A percentile compares a stretch with the other conserved stretches of the same genome.
phyloP scores from a whole-genome alignment of 2,888 invertebrate genomes.

The Pollenia labialis region DNA sequence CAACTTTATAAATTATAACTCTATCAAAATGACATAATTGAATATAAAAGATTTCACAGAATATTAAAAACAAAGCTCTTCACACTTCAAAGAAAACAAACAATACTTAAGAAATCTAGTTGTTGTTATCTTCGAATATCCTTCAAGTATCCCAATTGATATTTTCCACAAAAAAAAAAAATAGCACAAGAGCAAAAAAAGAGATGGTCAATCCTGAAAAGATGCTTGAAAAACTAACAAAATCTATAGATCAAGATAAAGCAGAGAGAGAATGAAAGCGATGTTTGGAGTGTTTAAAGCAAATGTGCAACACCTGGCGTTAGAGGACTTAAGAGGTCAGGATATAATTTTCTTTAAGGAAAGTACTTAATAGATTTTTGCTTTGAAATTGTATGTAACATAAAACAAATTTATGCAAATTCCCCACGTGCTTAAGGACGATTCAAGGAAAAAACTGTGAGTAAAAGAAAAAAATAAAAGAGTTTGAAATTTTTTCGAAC shows the following conservation, averaged over 20 bases:
- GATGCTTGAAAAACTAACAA: constrained; percentile 32
- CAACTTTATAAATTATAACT: constrained; percentile 49
- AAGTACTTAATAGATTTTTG: not conserved
- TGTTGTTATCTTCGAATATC: not conserved
- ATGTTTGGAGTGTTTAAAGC: not conserved
- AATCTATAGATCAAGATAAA: constrained; percentile 23
- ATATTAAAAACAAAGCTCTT: not conserved
- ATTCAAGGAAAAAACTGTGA: not conserved
- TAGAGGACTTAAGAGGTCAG: constrained; percentile 24
- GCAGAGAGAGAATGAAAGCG: not conserved
- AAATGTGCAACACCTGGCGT: constrained; percentile 68
- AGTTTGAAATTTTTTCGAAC: constrained; percentile 12
- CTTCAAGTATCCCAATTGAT: not conserved
- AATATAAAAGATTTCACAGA: constrained; percentile 1
- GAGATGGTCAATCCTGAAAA: constrained; percentile 41
- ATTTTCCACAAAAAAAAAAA: not conserved
- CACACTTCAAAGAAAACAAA: not conserved
- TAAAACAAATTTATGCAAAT: constrained; percentile 46
- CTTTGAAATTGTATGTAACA: not conserved
- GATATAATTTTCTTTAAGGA: constrained; percentile 28
- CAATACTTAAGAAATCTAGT: constrained; percentile 22
- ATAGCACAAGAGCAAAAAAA: no score
- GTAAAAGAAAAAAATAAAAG: not conserved
- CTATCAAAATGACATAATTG: constrained; percentile 24
- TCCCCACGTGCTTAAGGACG: constrained; percentile 55